Evolutionary conservation across 2,113 vertebrate genomes (phyloP).

Genomic region (Thermophis baileyi): DNA sequence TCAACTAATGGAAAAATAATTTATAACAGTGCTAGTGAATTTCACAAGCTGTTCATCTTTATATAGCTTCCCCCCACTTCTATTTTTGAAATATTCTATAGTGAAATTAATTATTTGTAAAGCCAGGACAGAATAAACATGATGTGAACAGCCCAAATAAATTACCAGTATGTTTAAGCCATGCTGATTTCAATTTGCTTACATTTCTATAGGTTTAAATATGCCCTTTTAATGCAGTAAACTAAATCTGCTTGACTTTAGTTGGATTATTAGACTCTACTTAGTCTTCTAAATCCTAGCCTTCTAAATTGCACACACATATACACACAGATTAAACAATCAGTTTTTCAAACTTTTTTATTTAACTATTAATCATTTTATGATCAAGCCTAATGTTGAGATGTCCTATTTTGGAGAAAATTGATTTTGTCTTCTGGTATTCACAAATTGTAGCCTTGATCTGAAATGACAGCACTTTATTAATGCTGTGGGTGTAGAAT

Average conservation of each 20-base stretch:
- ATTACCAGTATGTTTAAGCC: neutral
- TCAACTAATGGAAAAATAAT: neutral
- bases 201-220: neutral
- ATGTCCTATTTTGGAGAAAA: conserved; percentile 28
- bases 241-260: neutral
- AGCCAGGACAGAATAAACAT: neutral
- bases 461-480: conserved; percentile 42
- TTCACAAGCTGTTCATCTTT: neutral
- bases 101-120: neutral
- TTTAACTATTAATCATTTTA: conserved; percentile 29
- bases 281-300: neutral
- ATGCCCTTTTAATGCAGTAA: neutral
- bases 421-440: conserved; percentile 38
- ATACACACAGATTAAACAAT: conserved; percentile 4
- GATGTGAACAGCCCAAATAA: neutral
- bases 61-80: rapidly evolving
- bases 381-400: conserved; percentile 22
- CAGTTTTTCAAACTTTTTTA: conserved; percentile 10
- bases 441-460: conserved; percentile 43
- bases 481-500: conserved; percentile 29
- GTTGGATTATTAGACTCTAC: neutral
- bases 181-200: neutral
- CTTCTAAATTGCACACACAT: neutral
- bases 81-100: neutral
- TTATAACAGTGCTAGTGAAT: neutral